These are phyloP conservation scores for Coregonus suidteri DNA, from an alignment of 2,797 vertebrate species.

Conservation along the genomic window DNA sequence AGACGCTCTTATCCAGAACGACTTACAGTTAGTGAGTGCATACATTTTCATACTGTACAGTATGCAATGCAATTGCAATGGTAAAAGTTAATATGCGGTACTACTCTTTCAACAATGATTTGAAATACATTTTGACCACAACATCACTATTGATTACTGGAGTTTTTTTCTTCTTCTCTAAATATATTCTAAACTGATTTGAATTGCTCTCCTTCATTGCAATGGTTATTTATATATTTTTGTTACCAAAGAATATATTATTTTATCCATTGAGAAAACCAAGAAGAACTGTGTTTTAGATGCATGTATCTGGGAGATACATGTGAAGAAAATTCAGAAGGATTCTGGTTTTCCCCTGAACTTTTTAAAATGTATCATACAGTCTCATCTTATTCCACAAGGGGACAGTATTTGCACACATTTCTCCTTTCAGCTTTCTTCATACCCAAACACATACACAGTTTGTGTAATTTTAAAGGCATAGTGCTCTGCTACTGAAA, in stretches of 20 bases:
- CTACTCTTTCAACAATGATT: too few relatives aligned
- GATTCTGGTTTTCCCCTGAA: background rate
- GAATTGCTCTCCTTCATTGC: background rate
- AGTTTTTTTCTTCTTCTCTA: background rate
- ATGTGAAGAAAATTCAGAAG: background rate
- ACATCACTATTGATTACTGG: background rate
- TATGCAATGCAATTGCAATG: too few relatives aligned
- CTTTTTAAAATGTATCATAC: background rate
- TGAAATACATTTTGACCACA: background rate
- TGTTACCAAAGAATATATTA: background rate
- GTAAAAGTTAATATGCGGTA: too few relatives aligned
- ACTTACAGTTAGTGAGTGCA: too few relatives aligned
- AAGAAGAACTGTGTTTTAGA: background rate
- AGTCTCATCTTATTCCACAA: conserved; percentile 43
- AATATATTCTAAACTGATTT: background rate
- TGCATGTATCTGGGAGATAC: background rate
- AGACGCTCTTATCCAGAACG: too few relatives aligned
- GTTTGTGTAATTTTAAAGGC: background rate
- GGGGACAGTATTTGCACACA: conserved; percentile 59
- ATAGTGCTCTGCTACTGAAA: background rate
- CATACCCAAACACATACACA: background rate
- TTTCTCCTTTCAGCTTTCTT: background rate
- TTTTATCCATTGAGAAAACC: conserved; percentile 10
- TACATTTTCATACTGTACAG: too few relatives aligned
- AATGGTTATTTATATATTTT: background rate